These are phyloP conservation scores for Cheilosia impressa DNA, from an alignment of 2,888 invertebrate genomes.

Conservation along the genomic window DNA sequence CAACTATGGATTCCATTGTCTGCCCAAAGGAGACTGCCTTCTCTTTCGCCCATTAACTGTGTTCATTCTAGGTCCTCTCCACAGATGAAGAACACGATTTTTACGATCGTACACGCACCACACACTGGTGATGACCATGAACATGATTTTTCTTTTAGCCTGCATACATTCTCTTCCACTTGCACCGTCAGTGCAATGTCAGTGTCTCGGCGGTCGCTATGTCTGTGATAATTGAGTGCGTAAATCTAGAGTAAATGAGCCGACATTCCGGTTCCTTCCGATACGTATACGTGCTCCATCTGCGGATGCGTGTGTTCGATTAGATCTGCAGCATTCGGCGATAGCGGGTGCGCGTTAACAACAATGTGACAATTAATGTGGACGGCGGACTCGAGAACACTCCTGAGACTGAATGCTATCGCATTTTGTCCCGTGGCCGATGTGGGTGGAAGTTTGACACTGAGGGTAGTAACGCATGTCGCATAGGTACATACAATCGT, in stretches of 20 bases:
- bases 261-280: constrained; percentile 40
- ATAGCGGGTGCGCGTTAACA: constrained; percentile 21
- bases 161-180: not conserved
- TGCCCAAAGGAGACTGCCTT: constrained; percentile 4
- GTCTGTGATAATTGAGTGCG: constrained; percentile 38
- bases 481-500: constrained; percentile 6
- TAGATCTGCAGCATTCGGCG: constrained; percentile 40
- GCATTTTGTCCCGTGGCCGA: constrained; percentile 3
- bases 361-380: constrained; percentile 71
- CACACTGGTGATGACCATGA: constrained; percentile 56
- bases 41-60: constrained; percentile 3
- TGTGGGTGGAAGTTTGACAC: constrained; percentile 54
- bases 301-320: constrained; percentile 46
- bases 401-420: constrained; percentile 26
- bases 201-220: not conserved
- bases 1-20: constrained; percentile 14
- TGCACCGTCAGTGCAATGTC: not conserved
- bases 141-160: constrained; percentile 66
- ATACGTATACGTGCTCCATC: constrained; percentile 22
- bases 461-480: constrained; percentile 2
- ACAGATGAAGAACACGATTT: constrained; percentile 39
- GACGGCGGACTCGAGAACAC: constrained; percentile 18
- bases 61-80: constrained; percentile 38
- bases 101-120: constrained; percentile 27
- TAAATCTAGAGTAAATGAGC: constrained; percentile 62